phyloP scores from a whole-genome alignment of 1,140 invertebrate genomes.

The Heterodera carotae region DNA sequence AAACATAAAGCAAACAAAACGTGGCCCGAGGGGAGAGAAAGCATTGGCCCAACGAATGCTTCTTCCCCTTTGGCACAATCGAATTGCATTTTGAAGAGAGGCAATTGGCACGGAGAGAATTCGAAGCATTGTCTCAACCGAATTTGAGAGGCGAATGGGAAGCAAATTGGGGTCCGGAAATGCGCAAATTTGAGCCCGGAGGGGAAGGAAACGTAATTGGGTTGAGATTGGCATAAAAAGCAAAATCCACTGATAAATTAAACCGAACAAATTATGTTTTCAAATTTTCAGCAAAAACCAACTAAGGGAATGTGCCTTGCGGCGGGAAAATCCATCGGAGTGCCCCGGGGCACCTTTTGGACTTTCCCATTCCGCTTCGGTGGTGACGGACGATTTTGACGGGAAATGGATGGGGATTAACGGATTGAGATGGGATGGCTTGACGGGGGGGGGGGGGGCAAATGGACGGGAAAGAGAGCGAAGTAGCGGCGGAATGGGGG shows the following conservation, averaged over 20 bases:
- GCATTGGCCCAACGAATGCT: neutral
- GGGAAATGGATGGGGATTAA: conserved; percentile 16
- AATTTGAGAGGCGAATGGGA: neutral
- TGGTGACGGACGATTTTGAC: conserved; percentile 9
- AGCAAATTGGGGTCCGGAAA: neutral
- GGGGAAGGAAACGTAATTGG: neutral
- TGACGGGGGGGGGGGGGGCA: neutral
- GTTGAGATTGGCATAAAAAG: neutral
- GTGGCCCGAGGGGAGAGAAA: no score
- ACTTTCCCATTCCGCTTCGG: neutral
- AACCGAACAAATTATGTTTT: no score
- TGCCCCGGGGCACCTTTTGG: neutral
- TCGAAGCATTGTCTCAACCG: neutral
- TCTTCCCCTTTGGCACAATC: neutral
- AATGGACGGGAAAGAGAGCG: neutral
- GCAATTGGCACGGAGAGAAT: neutral
- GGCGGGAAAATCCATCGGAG: neutral
- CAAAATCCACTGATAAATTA: neutral
- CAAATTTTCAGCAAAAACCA: neutral
- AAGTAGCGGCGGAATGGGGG: no score
- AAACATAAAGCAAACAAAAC: neutral
- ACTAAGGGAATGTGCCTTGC: neutral
- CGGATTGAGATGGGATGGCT: conserved; percentile 1
- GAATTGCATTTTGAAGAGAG: neutral
- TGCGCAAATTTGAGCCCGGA: neutral